These are phyloP conservation scores for Hyles euphorbiae DNA, from an alignment of 1,140 invertebrate species.

Conservation along the genomic window DNA sequence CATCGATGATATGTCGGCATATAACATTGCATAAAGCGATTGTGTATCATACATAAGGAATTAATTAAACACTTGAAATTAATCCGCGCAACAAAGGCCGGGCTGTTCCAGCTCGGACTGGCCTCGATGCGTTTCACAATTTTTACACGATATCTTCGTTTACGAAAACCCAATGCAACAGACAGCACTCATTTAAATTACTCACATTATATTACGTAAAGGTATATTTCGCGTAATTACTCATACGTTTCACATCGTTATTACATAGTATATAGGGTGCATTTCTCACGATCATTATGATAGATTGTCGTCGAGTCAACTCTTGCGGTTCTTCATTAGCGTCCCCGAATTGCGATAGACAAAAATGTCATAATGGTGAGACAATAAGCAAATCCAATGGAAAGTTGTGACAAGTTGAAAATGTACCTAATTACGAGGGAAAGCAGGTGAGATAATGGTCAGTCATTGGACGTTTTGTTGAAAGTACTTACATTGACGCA, in stretches of 20 bases:
- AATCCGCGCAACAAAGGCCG: constrained; percentile 35
- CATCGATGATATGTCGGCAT: not conserved
- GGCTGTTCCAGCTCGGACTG: constrained; percentile 18
- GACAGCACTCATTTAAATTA: constrained; percentile 28
- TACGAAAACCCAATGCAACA: constrained; percentile 50
- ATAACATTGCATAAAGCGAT: constrained; percentile 15
- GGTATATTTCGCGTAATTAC: constrained; percentile 33
- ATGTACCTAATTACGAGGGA: too few species aligned
- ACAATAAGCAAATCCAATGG: constrained; percentile 13
- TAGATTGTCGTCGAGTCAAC: not conserved
- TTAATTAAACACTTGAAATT: constrained; percentile 34
- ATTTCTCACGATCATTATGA: constrained; percentile 3
- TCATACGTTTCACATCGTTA: constrained; percentile 15
- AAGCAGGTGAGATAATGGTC: too few species aligned
- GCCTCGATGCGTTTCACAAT: constrained; percentile 51
- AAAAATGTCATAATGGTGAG: constrained; percentile 3
- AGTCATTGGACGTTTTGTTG: too few species aligned
- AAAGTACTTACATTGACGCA: too few species aligned
- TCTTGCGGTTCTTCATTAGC: constrained; percentile 14
- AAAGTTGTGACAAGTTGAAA: constrained; percentile 1
- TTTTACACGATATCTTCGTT: constrained; percentile 55
- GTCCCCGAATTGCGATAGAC: constrained; percentile 15
- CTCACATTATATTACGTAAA: constrained; percentile 25
- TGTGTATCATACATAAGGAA: constrained; percentile 26
- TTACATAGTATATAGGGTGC: constrained; percentile 11